Conservation (phyloP, 30 jellyfish, hydroid and myxozoan genomes). For the Cassiopea xamachana region DNA sequence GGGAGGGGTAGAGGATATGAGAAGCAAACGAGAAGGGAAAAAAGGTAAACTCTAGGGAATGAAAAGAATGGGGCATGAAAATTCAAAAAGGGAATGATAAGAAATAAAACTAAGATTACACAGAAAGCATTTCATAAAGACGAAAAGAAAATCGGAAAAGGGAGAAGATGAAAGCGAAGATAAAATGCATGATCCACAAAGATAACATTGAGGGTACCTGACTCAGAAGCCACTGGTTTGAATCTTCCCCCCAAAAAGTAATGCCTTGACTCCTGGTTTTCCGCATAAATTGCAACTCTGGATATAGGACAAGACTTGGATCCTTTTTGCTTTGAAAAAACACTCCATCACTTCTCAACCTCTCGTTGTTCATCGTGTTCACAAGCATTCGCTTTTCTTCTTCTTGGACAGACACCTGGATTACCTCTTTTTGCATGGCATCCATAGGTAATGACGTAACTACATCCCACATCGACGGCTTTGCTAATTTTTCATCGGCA, state of each 20-base stretch:
- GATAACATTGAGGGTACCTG: too few relatives aligned
- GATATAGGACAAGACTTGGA: constrained; percentile 66
- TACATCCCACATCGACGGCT: constrained; percentile 66
- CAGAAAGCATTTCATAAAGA: too few relatives aligned
- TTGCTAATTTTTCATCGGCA: constrained; percentile 57
- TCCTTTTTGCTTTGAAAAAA: constrained; percentile 70
- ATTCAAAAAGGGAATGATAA: background rate
- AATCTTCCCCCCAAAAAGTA: constrained; percentile 61
- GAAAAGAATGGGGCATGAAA: background rate
- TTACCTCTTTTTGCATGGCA: background rate
- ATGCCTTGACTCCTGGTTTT: constrained; percentile 58
- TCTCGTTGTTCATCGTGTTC: constrained; percentile 13
- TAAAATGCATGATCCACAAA: too few relatives aligned
- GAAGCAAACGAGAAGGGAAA: background rate
- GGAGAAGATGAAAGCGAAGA: background rate
- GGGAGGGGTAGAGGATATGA: background rate
- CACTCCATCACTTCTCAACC: constrained; percentile 41
- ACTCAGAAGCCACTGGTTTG: constrained; percentile 70
- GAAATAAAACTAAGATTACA: background rate
- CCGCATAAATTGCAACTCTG: constrained; percentile 52
- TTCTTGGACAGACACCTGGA: constrained; percentile 36
- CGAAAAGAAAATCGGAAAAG: too few relatives aligned
- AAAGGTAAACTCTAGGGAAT: background rate
- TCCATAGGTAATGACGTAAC: constrained; percentile 5
- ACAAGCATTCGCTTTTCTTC: constrained; percentile 38